These are phyloP conservation scores for Euleptes europaea DNA, from an alignment of 2,113 vertebrate species.

Conservation along the genomic window DNA sequence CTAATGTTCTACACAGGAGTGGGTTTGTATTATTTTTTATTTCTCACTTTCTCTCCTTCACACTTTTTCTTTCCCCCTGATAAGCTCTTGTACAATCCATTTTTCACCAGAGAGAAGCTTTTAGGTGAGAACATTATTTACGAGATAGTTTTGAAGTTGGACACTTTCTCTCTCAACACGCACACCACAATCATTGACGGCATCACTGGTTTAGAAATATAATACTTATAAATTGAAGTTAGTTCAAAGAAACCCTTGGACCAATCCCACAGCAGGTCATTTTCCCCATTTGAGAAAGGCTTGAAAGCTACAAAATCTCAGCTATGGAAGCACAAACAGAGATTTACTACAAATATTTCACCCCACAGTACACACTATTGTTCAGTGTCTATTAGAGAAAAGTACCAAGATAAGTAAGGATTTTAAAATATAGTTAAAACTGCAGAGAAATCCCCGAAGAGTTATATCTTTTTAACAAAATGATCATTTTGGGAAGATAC, in stretches of 20 bases:
- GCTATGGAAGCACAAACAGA: background rate
- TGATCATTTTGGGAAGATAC: conserved; percentile 1
- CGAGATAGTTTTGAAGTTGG: background rate
- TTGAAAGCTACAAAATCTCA: conserved; percentile 25
- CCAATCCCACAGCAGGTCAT: background rate
- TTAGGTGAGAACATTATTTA: conserved; percentile 30
- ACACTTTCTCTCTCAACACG: conserved; percentile 1
- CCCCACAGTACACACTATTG: background rate
- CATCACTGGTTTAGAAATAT: conserved; percentile 20
- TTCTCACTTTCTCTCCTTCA: conserved; percentile 37
- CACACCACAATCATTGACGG: background rate
- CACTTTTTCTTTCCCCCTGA: conserved; percentile 8
- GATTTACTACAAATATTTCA: background rate
- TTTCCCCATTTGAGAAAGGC: conserved; percentile 38
- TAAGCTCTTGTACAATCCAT: conserved; percentile 26
- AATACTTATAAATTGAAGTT: conserved; percentile 14
- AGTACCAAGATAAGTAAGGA: background rate
- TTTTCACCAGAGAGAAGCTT: conserved; percentile 46
- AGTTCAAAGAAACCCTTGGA: conserved; percentile 25
- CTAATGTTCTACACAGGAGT: conserved; percentile 40
- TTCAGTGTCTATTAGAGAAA: background rate
- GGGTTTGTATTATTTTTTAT: conserved; percentile 55
- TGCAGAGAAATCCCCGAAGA: background rate
- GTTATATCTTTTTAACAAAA: background rate
- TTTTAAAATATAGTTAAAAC: background rate